Evolutionary conservation across 2,797 vertebrate species (phyloP).

Genomic region (Xenops minutus): DNA sequence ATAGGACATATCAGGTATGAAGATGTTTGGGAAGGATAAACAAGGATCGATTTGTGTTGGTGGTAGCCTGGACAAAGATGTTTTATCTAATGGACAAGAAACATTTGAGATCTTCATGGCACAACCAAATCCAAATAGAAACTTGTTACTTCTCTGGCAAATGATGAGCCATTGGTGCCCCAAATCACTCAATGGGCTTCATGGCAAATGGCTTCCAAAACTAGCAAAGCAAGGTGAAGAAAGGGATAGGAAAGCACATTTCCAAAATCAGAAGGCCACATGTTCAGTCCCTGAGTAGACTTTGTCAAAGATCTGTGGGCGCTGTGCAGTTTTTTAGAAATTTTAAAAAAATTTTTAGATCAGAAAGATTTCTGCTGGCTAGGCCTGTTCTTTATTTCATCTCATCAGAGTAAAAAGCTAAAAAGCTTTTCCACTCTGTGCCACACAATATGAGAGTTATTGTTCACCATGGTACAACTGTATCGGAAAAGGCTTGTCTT

Average conservation of each 20-base stretch:
- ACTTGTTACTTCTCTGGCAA: not conserved
- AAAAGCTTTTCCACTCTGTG: not conserved
- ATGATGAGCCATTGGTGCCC: fast-evolving
- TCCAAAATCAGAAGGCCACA: not conserved
- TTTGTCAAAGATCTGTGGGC: not conserved
- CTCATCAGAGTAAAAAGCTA: not conserved
- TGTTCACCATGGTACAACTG: not conserved
- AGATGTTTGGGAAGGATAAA: not conserved
- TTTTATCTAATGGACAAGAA: not conserved
- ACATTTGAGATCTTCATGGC: not conserved
- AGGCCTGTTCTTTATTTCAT: not conserved
- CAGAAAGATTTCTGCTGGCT: not conserved
- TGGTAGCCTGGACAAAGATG: not conserved
- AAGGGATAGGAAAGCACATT: not conserved
- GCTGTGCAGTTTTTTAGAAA: not conserved
- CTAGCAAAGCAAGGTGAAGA: not conserved
- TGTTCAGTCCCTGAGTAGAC: not conserved
- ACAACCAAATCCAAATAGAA: not conserved
- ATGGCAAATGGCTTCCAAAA: not conserved
- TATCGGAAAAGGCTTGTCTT: not conserved
- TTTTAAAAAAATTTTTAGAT: not conserved
- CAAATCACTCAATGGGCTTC: not conserved
- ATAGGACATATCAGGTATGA: not conserved
- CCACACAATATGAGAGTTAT: not conserved
- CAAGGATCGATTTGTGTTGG: not conserved